Base-by-base conservation (phyloP, 2,113 vertebrate species). In the Aegithalos caudatus region DNA sequence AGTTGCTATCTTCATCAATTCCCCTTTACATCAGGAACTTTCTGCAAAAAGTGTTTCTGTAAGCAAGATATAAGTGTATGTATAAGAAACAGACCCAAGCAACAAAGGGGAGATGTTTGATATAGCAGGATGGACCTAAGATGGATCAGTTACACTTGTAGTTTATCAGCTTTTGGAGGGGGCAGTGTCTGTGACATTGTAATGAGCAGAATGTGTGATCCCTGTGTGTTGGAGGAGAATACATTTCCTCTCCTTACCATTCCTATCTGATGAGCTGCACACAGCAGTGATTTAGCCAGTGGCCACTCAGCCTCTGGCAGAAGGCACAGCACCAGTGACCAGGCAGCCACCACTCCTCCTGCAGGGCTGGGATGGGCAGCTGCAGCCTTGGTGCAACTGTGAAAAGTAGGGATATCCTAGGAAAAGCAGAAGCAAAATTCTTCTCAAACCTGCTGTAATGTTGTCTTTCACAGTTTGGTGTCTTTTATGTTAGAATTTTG, bases 241-340 rank as follows among this genome's bases (percentile, higher is more conserved):
- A 3, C 10, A 24, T n/a, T 14, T n/a, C 21, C 45, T 60, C 15
- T 31, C 1, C 0, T 20, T 48, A 7, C 7, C 10, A 2, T 35
- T 83, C 81, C 33, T 74, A 18, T 9, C 11, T 1, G 0, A 40
- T 37, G n/a, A 76, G n/a, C 17, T 73, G 35, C 33, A n/a, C 0
- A 0, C 4, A 7, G 31, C 4, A 7, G 31, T 27, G 15, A n/a
- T 33, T 65, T 0, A 0, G 14, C 18, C 65, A 47, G 44, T 17
- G 19, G 38, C 19, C 2, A 1, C 12, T 7, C 27, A 22, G 33
- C 2, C 3, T 2, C 28, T 23, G 28, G 11, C 16, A 48, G 42
- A 28, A 19, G 35, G 14, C 17, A 44, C 11, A 66, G 45, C 22
- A n/a, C 12, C 3, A 2, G 33, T 5, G 8, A 33, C 42, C n/a